Percentiles rank a stretch among this genome's conserved stretches.
Evolutionary conservation across 1,140 invertebrate genomes (phyloP).

Genomic region (Pogonomyrmex barbatus): DNA sequence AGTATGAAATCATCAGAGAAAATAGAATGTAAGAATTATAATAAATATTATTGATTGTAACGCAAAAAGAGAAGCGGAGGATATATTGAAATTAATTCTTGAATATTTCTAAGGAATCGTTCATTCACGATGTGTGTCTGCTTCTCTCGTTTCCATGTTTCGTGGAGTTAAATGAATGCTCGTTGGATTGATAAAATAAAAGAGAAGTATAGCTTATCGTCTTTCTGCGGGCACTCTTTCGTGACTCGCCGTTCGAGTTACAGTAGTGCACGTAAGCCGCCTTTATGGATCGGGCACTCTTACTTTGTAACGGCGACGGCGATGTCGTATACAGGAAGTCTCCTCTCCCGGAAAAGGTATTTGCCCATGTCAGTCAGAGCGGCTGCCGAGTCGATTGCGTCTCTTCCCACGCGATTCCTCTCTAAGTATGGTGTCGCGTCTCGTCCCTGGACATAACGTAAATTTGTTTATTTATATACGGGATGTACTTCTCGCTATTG

Average conservation of each 20-base stretch:
- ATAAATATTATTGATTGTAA: slow-evolving; percentile 20
- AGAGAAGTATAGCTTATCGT: not conserved
- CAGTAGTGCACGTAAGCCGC: not conserved
- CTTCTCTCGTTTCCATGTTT: slow-evolving; percentile 15
- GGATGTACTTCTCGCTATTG: not conserved
- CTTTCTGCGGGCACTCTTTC: not conserved
- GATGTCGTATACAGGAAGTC: slow-evolving; percentile 97
- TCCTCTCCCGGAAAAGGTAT: slow-evolving; percentile 97
- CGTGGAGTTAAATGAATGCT: not conserved
- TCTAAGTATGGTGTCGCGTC: slow-evolving; percentile 98
- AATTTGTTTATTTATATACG: slow-evolving; percentile 4
- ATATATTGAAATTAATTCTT: not conserved
- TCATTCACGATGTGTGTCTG: not conserved
- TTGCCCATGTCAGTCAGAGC: slow-evolving; percentile 98
- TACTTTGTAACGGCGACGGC: slow-evolving; percentile 98
- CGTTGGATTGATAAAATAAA: slow-evolving; percentile 28
- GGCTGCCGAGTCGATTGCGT: slow-evolving; percentile 97
- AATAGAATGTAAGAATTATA: slow-evolving; percentile 57
- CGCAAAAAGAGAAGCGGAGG: slow-evolving; percentile 9
- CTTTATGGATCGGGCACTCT: slow-evolving; percentile 84
- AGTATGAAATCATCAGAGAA: slow-evolving; percentile 82
- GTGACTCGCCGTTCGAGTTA: not conserved
- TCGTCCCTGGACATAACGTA: slow-evolving; percentile 90
- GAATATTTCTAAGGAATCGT: slow-evolving; percentile 24
- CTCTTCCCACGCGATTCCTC: slow-evolving; percentile 95